phyloP scores from a whole-genome alignment of 1,140 invertebrate species.

The Eurosta solidaginis region DNA sequence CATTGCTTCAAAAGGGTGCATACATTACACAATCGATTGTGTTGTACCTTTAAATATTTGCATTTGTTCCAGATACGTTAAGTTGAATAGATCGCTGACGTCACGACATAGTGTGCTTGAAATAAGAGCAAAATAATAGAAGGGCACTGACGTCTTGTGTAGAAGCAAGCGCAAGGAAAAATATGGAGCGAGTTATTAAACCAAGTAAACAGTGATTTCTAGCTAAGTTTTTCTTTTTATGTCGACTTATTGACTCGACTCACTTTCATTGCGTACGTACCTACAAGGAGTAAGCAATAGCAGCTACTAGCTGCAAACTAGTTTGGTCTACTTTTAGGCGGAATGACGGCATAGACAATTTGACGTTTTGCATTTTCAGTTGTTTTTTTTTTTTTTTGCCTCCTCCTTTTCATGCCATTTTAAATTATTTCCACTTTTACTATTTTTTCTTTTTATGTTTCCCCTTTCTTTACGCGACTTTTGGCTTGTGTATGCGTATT shows the following conservation, averaged over 20 bases:
- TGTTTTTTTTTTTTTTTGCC: neutral
- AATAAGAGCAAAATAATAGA: neutral
- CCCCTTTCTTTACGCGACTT: neutral
- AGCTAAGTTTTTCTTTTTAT: neutral
- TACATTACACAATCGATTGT: neutral
- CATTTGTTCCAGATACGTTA: neutral
- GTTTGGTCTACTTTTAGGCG: conserved; percentile 16
- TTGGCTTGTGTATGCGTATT: neutral
- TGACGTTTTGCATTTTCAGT: neutral
- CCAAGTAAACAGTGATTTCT: conserved; percentile 5
- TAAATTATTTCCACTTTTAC: neutral
- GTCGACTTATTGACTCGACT: neutral
- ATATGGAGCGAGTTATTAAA: neutral
- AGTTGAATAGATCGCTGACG: neutral
- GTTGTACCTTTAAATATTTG: neutral
- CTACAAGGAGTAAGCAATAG: neutral
- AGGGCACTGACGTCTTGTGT: neutral
- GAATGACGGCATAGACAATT: conserved; percentile 5
- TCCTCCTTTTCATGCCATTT: neutral
- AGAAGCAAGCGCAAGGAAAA: neutral
- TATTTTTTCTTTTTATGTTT: neutral
- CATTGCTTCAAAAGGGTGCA: neutral
- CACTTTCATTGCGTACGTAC: neutral
- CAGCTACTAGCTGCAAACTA: neutral
- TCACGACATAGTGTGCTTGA: neutral